Evolutionary conservation across 1,140 invertebrate genomes (phyloP), one percentile per base, ranked within the genome.

Genomic region (Mercenaria mercenaria): DNA sequence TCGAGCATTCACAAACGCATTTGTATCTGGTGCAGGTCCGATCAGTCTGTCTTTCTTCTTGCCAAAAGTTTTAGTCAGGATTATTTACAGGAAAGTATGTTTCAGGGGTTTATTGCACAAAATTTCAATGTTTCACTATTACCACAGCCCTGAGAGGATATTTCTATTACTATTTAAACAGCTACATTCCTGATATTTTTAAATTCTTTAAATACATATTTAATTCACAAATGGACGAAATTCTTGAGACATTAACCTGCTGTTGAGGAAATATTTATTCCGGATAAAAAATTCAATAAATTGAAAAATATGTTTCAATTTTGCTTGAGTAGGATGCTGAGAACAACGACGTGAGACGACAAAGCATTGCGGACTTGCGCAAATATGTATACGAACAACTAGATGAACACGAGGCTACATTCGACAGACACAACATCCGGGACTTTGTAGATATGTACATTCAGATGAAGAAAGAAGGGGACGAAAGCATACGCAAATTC

Each of bases 401-500:
- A 56, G 79, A 52, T 6, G 79, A 56, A 26, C 79, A 81, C 50
- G 79, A 81, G 39, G 52, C 47, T 13, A 59, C 79, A 1, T 81
- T 81, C 32, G 79, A 81, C n/a, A 37, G 6, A 37, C n/a, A 56
- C 52, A 81, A 81, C 52, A 81, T 81, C 26, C 47, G 59, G 34
- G 79, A 81, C 29, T 81, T 81, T 81, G 52, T 81, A 29, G 79
- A 81, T 64, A 34, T 81, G 3, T 81, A 81, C 41, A 56, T 81
- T 0, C 15, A 81, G 15, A 81, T 52, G 18, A 52, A 50, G 13
- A 39, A 23, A 13, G 23, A 59, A 15, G 79, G 47, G 29, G 50
- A 69, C 23, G 61, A 64, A 43, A 56, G 20, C 34, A 59, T 61
- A 50, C 34, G 26, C 13, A 47, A 64, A 20, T 69, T 52, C n/a